These are phyloP conservation scores for Carassius carassius DNA, from an alignment of 2,113 vertebrate species.

Conservation along the genomic window DNA sequence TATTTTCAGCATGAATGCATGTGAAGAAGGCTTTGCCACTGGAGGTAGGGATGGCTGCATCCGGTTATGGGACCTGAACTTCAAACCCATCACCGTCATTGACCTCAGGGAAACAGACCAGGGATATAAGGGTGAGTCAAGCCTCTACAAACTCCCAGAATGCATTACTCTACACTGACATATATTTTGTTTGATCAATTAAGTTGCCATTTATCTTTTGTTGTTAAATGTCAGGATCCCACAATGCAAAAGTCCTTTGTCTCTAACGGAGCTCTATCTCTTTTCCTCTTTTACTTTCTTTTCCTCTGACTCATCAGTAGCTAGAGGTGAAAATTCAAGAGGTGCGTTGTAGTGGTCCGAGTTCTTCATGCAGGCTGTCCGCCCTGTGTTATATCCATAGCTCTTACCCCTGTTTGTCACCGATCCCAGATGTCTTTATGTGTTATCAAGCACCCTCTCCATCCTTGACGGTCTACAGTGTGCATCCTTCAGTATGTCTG, in stretches of 20 bases:
- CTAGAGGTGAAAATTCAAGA: conserved; percentile 79
- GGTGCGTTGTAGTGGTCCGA: conserved; percentile 68
- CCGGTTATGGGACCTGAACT: conserved; percentile 98
- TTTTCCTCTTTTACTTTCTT: conserved; percentile 50
- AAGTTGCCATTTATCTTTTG: background rate
- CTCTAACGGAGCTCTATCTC: conserved; percentile 45
- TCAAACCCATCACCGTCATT: conserved; percentile 99
- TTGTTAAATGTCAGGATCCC: conserved; percentile 3
- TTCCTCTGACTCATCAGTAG: conserved; percentile 72
- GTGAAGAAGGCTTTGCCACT: conserved; percentile 97
- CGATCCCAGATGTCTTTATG: conserved; percentile 36
- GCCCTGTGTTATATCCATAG: conserved; percentile 35
- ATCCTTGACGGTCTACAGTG: conserved; percentile 31
- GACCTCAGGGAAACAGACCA: conserved; percentile 99
- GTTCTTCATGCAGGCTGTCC: conserved; percentile 35
- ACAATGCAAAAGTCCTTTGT: conserved; percentile 16
- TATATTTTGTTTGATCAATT: background rate
- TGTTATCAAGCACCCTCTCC: conserved; percentile 34
- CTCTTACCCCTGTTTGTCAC: conserved; percentile 32
- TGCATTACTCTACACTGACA: background rate
- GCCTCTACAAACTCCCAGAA: background rate
- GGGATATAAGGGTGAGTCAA: conserved; percentile 94
- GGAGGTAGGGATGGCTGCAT: conserved; percentile 96
- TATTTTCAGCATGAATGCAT: conserved; percentile 99
- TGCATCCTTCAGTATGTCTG: conserved; percentile 32